phyloP scores from a whole-genome alignment of 2,113 vertebrate genomes.

The Hippolais icterina region DNA sequence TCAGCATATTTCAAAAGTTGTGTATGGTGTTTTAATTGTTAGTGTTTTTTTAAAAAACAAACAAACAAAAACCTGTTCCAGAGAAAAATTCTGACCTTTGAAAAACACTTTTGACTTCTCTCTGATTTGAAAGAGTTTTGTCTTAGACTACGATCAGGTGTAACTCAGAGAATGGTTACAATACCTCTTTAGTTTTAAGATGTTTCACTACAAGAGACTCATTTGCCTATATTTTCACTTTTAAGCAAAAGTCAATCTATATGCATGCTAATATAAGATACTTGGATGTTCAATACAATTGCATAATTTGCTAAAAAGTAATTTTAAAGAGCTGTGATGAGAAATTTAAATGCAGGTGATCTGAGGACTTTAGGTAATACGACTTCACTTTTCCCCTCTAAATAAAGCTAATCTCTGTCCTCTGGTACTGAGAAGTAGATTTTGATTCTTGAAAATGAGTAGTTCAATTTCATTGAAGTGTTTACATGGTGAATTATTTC shows the following conservation, averaged over 20 bases:
- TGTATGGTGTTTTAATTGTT: background rate
- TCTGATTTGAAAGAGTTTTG: background rate
- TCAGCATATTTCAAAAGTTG: background rate
- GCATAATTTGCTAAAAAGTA: background rate
- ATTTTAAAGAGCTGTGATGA: background rate
- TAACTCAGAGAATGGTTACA: background rate
- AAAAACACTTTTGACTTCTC: background rate
- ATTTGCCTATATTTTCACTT: background rate
- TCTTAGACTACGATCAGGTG: background rate
- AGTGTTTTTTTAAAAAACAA: background rate
- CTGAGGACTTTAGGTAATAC: background rate
- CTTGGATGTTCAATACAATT: background rate
- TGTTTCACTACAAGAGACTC: background rate
- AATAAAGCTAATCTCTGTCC: slow-evolving; percentile 6
- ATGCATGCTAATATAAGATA: background rate
- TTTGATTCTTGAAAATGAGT: slow-evolving; percentile 13
- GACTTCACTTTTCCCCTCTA: background rate
- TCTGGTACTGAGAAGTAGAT: background rate
- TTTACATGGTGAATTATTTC: background rate
- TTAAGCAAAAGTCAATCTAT: background rate
- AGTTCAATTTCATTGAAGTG: background rate
- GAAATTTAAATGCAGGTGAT: slow-evolving; percentile 11
- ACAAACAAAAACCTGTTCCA: background rate
- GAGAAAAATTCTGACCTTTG: background rate
- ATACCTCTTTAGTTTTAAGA: background rate